phyloP scores from a whole-genome alignment of 2,113 vertebrate species.

The Tragelaphus scriptus region DNA sequence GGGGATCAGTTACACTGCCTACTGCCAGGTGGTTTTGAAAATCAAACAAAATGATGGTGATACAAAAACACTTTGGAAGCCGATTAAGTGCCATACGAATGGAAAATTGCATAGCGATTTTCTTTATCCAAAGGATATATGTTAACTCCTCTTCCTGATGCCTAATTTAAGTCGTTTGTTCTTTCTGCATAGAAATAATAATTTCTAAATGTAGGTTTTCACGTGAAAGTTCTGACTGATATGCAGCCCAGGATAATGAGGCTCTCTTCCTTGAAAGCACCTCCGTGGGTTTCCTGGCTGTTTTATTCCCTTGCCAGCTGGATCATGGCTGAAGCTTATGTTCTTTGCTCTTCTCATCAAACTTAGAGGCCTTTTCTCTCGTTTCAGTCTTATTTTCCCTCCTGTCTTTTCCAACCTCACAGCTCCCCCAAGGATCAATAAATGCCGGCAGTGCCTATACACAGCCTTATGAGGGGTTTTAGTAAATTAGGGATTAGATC shows the following conservation, averaged over 20 bases:
- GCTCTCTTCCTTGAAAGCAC: neutral
- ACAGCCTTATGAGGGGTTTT: slow-evolving; percentile 70
- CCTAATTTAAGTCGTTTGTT: neutral
- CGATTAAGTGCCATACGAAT: neutral
- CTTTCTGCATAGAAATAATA: neutral
- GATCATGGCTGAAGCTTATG: slow-evolving; percentile 35
- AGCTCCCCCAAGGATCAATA: slow-evolving; percentile 73
- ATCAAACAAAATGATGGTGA: neutral
- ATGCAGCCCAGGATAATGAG: neutral
- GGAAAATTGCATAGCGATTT: neutral
- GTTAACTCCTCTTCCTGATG: neutral
- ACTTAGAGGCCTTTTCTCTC: slow-evolving; percentile 50
- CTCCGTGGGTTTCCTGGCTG: neutral
- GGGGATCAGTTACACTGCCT: neutral
- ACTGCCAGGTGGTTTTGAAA: neutral
- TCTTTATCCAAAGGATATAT: neutral
- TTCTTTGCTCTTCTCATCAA: slow-evolving; percentile 66
- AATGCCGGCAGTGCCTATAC: slow-evolving; percentile 78
- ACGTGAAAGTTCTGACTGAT: neutral
- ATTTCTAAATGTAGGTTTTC: neutral
- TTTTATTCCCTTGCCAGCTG: neutral
- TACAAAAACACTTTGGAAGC: neutral
- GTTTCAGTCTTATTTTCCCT: slow-evolving; percentile 21
- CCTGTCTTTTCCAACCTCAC: neutral
- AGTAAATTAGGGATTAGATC: slow-evolving; percentile 77